These are phyloP conservation scores for Chunga burmeisteri DNA, from an alignment of 2,113 vertebrate species.

Conservation along the genomic window DNA sequence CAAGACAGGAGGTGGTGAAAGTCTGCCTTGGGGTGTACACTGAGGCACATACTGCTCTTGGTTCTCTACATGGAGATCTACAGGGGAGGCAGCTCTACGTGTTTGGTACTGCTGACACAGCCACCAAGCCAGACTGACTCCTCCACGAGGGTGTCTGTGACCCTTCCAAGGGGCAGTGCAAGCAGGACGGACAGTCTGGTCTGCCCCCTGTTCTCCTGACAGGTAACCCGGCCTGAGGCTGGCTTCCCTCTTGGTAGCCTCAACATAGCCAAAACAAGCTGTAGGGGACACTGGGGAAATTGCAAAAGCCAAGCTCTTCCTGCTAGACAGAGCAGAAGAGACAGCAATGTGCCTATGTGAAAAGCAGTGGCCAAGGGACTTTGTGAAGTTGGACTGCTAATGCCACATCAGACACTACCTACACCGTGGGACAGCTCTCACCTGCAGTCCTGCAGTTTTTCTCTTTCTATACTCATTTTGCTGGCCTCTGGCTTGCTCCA, in stretches of 20 bases:
- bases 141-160: not conserved
- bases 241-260: not conserved
- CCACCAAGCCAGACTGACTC: not conserved
- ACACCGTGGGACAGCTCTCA: not conserved
- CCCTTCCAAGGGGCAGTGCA: not conserved
- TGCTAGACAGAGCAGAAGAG: not conserved
- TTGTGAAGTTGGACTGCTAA: not conserved
- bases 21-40: not conserved
- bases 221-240: not conserved
- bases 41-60: not conserved
- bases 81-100: not conserved
- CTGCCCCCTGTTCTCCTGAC: not conserved
- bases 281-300: not conserved
- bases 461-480: not conserved
- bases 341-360: rapidly evolving
- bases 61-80: not conserved
- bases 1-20: not conserved
- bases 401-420: not conserved
- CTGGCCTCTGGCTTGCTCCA: not conserved
- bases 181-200: not conserved
- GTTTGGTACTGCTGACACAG: not conserved
- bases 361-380: not conserved
- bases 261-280: not conserved
- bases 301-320: not conserved
- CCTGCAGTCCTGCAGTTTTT: not conserved